phyloP scores from a whole-genome alignment of 2,113 vertebrate species.

The Alethe diademata region DNA sequence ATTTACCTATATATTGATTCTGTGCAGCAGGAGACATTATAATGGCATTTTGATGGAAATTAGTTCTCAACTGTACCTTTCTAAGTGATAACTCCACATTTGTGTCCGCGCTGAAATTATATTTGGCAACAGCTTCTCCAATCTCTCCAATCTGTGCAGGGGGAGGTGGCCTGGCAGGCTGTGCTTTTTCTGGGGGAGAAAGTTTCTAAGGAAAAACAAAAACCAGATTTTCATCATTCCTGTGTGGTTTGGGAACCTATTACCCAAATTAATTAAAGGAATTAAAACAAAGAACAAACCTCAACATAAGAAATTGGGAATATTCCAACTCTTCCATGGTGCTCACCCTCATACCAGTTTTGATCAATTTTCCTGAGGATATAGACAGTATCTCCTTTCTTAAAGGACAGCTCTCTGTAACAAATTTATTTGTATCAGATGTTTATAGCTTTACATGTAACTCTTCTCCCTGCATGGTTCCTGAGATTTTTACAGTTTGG shows the following conservation, averaged over 20 bases:
- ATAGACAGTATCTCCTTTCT: slow-evolving; percentile 95
- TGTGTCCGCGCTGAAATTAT: slow-evolving; percentile 95
- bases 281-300: slow-evolving; percentile 71
- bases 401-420: slow-evolving; percentile 96
- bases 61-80: slow-evolving; percentile 78
- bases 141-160: slow-evolving; percentile 92
- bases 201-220: slow-evolving; percentile 79
- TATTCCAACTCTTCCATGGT: slow-evolving; percentile 90
- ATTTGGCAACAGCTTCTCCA: slow-evolving; percentile 93
- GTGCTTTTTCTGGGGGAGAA: slow-evolving; percentile 85
- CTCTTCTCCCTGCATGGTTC: not conserved
- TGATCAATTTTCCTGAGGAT: slow-evolving; percentile 98
- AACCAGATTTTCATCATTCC: not conserved
- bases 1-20: not conserved
- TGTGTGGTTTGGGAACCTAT: not conserved
- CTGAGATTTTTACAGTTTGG: not conserved
- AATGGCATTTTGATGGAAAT: not conserved
- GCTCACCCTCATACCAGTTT: slow-evolving; percentile 98
- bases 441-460: not conserved
- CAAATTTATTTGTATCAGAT: slow-evolving; percentile 37
- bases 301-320: slow-evolving; percentile 97
- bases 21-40: not conserved
- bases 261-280: not conserved
- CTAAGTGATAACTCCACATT: slow-evolving; percentile 94
- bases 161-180: slow-evolving; percentile 91